phyloP scores from a whole-genome alignment of 2,888 invertebrate genomes.

The Andrena haemorrhoa region DNA sequence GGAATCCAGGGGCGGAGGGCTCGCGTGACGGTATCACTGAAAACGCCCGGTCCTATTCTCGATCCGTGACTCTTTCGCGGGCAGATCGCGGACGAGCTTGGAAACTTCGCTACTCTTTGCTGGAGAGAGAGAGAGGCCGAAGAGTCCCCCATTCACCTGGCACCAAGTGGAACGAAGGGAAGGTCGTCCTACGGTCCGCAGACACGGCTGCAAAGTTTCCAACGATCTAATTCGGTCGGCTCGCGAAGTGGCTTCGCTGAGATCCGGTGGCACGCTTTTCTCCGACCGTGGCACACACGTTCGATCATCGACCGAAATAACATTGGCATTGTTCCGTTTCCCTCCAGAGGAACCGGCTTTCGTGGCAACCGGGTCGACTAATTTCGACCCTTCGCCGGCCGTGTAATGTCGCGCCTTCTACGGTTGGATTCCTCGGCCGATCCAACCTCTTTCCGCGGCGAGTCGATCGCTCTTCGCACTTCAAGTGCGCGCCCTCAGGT shows the following conservation, averaged over 20 bases:
- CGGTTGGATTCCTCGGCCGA: constrained; percentile 31
- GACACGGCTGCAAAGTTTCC: constrained; percentile 50
- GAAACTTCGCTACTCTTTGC: neutral
- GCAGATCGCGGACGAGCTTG: neutral
- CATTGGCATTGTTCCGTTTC: constrained; percentile 83
- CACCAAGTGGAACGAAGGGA: constrained; percentile 50
- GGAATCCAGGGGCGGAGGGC: no score
- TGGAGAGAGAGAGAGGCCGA: neutral
- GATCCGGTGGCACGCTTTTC: constrained; percentile 74
- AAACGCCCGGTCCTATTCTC: no score
- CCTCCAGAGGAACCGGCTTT: constrained; percentile 72
- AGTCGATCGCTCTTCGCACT: constrained; percentile 12
- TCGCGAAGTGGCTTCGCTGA: constrained; percentile 66
- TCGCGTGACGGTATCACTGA: no score
- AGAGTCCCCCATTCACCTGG: constrained; percentile 22
- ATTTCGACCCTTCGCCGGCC: constrained; percentile 63
- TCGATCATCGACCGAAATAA: constrained; percentile 83
- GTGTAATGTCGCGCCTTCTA: constrained; percentile 53
- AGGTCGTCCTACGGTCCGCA: constrained; percentile 50
- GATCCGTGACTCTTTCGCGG: no score
- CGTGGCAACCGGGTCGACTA: constrained; percentile 69
- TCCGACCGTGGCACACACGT: constrained; percentile 80
- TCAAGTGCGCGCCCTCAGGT: neutral
- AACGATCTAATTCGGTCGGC: constrained; percentile 75
- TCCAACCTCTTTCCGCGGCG: neutral